Percentiles rank a stretch among this genome's conserved stretches.
These are phyloP conservation scores for Brachypalpus laphriformis DNA, from an alignment of 2,888 invertebrate species.

Conservation along the genomic window DNA sequence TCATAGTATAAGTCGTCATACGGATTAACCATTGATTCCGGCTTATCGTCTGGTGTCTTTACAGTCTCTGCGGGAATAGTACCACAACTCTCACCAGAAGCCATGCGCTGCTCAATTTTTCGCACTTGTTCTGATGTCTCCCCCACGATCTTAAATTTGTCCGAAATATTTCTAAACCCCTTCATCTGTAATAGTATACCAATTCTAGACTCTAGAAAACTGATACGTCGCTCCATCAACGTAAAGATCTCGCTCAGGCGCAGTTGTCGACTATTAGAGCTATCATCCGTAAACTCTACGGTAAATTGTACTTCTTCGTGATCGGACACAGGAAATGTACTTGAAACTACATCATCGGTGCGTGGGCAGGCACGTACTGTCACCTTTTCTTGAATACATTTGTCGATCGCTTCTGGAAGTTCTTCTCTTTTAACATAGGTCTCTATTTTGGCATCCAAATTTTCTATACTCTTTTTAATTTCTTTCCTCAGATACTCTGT, in stretches of 20 bases:
- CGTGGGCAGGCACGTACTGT: neutral
- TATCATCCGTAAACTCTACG: neutral
- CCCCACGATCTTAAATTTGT: neutral
- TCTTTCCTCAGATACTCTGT: neutral
- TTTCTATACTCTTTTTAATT: neutral
- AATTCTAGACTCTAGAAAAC: neutral
- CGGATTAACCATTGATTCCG: neutral
- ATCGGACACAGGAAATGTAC: neutral
- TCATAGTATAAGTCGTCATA: constrained; percentile 25
- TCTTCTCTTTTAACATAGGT: neutral
- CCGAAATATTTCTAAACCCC: neutral
- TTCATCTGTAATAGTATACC: neutral
- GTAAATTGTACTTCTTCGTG: neutral
- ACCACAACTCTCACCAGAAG: neutral
- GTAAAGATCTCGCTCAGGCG: neutral
- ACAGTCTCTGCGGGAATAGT: neutral
- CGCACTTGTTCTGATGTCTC: neutral
- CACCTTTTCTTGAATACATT: neutral
- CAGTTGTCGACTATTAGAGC: neutral
- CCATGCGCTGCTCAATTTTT: neutral
- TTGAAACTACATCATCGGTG: neutral
- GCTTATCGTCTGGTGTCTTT: neutral
- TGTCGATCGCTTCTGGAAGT: neutral
- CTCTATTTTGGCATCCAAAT: neutral
- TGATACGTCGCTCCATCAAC: neutral